Evolutionary conservation across 30 jellyfish, hydroid and myxozoan species (phyloP).

Genomic region (Hydractinia echinata): DNA sequence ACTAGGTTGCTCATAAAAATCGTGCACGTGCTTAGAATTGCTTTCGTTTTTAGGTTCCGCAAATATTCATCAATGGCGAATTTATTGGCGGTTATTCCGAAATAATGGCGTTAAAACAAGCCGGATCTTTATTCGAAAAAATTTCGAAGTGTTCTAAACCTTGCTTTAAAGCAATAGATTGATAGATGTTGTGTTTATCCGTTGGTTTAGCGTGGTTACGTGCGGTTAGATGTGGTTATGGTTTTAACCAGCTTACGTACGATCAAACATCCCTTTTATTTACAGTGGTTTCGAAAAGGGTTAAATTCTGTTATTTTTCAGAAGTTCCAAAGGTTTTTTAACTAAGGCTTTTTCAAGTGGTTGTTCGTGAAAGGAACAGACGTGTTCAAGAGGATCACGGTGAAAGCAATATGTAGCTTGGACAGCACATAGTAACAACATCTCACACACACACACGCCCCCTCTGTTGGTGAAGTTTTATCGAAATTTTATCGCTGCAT

Average conservation of each 20-base stretch:
- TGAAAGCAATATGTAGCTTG: no score
- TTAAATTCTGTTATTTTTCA: no score
- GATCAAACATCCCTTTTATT: no score
- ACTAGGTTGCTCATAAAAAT: background rate
- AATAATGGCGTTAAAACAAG: slow-evolving; percentile 45
- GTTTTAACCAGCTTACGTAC: background rate
- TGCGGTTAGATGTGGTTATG: background rate
- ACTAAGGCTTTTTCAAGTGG: no score
- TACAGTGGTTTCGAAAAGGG: no score
- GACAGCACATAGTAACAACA: no score
- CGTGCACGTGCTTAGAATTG: background rate
- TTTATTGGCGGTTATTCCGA: slow-evolving; percentile 88
- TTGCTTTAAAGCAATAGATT: background rate
- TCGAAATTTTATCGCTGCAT: no score
- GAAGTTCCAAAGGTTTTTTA: no score
- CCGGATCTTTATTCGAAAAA: slow-evolving; percentile 54
- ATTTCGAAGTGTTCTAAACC: slow-evolving; percentile 53
- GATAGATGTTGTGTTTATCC: background rate
- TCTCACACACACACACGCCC: no score
- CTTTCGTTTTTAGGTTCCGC: slow-evolving; percentile 64
- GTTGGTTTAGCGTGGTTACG: background rate
- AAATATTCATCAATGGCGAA: slow-evolving; percentile 66
- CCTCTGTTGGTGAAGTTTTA: no score
- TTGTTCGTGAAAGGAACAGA: no score
- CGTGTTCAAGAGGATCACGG: no score